Percentiles rank a stretch among this genome's conserved stretches.
phyloP scores from a whole-genome alignment of 2,888 invertebrate species.

The Invenusta paracnida region DNA sequence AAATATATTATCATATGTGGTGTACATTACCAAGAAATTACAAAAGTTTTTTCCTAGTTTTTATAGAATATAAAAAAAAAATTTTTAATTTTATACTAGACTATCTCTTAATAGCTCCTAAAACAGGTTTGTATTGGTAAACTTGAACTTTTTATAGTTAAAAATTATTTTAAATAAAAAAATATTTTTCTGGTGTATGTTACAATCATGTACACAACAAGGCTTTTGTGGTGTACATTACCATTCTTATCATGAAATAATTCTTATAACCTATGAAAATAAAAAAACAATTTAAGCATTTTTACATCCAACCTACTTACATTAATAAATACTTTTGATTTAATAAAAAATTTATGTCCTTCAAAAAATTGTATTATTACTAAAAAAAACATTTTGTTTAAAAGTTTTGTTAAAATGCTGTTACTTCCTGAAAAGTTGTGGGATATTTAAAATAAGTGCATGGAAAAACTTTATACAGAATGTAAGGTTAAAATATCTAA shows the following conservation, averaged over 20 bases:
- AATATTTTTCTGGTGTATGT: not conserved
- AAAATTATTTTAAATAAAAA: constrained; percentile 8
- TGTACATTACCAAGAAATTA: not conserved
- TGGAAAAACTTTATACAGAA: too few relatives aligned
- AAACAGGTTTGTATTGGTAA: constrained; percentile 7
- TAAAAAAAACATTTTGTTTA: not conserved
- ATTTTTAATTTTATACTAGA: not conserved
- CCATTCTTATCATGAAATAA: not conserved
- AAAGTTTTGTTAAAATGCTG: not conserved
- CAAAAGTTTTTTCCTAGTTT: constrained; percentile 2
- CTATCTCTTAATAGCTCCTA: constrained; percentile 18
- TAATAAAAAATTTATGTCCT: not conserved
- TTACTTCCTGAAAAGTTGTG: not conserved
- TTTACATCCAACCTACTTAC: not conserved
- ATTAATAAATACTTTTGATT: not conserved
- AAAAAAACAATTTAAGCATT: not conserved
- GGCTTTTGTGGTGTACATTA: not conserved
- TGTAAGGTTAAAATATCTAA: too few relatives aligned
- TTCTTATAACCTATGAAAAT: not conserved
- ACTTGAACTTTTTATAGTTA: constrained; percentile 17
- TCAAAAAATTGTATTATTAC: not conserved
- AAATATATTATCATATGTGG: not conserved
- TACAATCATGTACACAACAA: not conserved
- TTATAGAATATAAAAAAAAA: not conserved
- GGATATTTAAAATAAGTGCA: too few relatives aligned